These are phyloP conservation scores for Rallus crepitans DNA, from an alignment of 2,797 vertebrate genomes.

Conservation along the genomic window DNA sequence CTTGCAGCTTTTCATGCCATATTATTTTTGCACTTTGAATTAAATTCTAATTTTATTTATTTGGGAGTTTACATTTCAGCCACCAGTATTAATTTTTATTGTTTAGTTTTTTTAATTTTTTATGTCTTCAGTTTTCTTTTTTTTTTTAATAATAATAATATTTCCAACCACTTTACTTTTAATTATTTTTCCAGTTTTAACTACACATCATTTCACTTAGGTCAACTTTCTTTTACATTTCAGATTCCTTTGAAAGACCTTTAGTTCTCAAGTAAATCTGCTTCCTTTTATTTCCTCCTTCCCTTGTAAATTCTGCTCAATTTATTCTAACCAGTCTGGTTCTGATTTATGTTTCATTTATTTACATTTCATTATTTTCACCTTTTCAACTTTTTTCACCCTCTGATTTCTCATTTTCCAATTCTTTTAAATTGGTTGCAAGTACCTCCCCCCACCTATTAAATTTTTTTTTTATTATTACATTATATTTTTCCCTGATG, in stretches of 20 bases:
- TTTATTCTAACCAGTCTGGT: constrained; percentile 46
- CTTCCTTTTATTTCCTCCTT: constrained; percentile 52
- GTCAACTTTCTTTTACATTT: constrained; percentile 9
- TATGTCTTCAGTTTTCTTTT: background rate
- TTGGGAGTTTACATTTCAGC: constrained; percentile 12
- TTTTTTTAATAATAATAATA: background rate
- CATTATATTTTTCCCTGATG: background rate
- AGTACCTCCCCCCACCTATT: background rate
- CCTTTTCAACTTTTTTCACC: constrained; percentile 54
- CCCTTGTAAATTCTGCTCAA: constrained; percentile 54
- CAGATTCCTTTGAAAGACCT: background rate
- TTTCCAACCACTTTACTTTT: constrained; percentile 34
- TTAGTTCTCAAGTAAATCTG: constrained; percentile 43
- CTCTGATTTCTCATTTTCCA: constrained; percentile 58
- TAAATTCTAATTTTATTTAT: background rate
- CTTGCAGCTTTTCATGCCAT: background rate
- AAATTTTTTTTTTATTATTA: background rate
- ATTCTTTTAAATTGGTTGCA: constrained; percentile 45
- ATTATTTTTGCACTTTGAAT: background rate
- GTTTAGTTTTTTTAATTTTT: background rate
- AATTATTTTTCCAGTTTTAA: constrained; percentile 55
- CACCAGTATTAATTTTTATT: constrained; percentile 7
- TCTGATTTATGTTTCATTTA: constrained; percentile 73
- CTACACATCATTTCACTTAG: constrained; percentile 5
- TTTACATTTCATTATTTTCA: constrained; percentile 70